Evolutionary conservation across 23 tunicate species (phyloP).

Genomic region (Trididemnum clinides): DNA sequence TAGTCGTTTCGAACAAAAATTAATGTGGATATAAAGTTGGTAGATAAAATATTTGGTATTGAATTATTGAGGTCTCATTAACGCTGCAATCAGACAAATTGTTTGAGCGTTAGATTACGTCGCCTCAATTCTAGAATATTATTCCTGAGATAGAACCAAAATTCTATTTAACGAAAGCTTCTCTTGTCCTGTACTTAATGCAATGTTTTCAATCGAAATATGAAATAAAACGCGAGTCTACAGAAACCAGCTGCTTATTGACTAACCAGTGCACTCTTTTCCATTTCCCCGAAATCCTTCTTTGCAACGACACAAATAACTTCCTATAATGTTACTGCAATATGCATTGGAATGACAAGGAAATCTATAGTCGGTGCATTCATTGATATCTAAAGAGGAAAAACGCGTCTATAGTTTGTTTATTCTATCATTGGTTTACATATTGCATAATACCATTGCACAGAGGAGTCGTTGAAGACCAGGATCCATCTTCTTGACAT

Average conservation of each 20-base stretch:
- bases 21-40: too few species aligned
- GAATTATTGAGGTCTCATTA: too few species aligned
- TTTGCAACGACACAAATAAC: slow-evolving; percentile 40
- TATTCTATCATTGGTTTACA: too few species aligned
- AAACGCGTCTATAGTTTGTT: too few species aligned
- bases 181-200: too few species aligned
- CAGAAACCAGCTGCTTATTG: not conserved
- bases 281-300: slow-evolving; percentile 25
- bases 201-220: not conserved
- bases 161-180: too few species aligned
- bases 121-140: too few species aligned
- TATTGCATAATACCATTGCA: slow-evolving; percentile 10
- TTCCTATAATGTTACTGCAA: slow-evolving; percentile 36
- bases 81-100: too few species aligned
- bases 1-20: too few species aligned
- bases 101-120: too few species aligned
- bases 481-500: slow-evolving; percentile 10
- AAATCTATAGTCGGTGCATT: slow-evolving; percentile 2
- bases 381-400: slow-evolving; percentile 55
- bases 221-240: not conserved
- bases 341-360: slow-evolving; percentile 31
- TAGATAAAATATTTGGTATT: too few species aligned
- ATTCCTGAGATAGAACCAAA: too few species aligned
- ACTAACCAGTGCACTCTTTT: not conserved
- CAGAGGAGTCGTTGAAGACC: not conserved